A percentile compares a stretch with the other conserved stretches of the same genome.
Conservation (phyloP, 2,113 vertebrate species). For the Hucho hucho region DNA sequence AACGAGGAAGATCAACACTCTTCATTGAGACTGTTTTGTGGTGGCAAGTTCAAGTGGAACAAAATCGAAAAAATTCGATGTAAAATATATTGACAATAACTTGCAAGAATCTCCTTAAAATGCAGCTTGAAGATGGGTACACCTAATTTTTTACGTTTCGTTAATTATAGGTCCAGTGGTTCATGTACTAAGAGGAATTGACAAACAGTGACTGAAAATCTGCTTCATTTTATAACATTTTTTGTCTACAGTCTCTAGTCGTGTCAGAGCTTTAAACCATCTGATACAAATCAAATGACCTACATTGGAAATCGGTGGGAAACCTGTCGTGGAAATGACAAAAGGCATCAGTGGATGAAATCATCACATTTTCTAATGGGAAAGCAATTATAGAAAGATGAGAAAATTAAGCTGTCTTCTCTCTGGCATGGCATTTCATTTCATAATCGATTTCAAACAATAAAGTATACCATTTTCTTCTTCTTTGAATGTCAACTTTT, state of each 20-base stretch:
- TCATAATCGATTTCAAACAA: constrained; percentile 6
- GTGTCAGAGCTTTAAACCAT: constrained; percentile 3
- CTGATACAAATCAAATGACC: constrained; percentile 21
- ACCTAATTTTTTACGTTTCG: too few species aligned
- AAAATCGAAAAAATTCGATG: too few species aligned
- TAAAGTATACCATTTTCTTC: background rate
- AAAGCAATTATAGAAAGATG: constrained; percentile 4
- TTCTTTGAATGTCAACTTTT: background rate
- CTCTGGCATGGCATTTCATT: constrained; percentile 7
- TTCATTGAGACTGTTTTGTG: too few species aligned
- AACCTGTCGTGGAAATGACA: constrained; percentile 1
- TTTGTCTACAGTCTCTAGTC: background rate
- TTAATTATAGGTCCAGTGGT: too few species aligned
- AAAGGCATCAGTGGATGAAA: constrained; percentile 1
- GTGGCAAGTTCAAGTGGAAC: too few species aligned
- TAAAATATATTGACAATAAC: too few species aligned
- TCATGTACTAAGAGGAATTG: background rate
- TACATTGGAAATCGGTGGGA: background rate
- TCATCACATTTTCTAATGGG: background rate
- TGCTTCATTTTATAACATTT: background rate
- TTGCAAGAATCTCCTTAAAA: too few species aligned
- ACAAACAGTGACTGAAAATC: background rate
- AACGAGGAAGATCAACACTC: too few species aligned
- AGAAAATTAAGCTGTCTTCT: background rate
- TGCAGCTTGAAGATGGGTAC: too few species aligned